A percentile compares a stretch with the other conserved stretches of the same genome.
phyloP scores from a whole-genome alignment of 2,888 invertebrate genomes.

The Esperia sulphurella region DNA sequence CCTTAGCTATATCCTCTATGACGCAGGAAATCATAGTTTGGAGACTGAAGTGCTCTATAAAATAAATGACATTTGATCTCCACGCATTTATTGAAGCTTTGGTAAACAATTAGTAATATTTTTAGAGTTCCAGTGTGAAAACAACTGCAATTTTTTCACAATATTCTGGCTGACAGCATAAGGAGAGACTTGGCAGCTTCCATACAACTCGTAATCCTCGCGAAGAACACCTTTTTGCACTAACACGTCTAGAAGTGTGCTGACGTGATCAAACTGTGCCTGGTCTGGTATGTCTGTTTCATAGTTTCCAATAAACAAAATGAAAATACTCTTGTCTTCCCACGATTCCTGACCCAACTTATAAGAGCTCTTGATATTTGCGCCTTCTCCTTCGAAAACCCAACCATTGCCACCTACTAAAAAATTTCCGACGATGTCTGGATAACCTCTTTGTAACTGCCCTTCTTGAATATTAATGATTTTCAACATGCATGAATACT shows the following conservation, averaged over 20 bases:
- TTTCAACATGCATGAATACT: conserved; percentile 40
- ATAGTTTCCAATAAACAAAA: conserved; percentile 65
- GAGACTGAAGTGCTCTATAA: too few species aligned
- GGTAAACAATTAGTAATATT: too few species aligned
- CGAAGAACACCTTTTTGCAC: conserved; percentile 35
- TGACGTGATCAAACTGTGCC: conserved; percentile 46
- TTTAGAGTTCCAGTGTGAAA: too few species aligned
- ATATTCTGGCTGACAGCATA: conserved; percentile 10
- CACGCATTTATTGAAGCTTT: too few species aligned
- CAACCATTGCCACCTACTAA: conserved; percentile 54
- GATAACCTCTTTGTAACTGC: conserved; percentile 38
- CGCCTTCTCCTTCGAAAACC: conserved; percentile 62
- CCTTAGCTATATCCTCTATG: too few species aligned
- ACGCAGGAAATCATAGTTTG: too few species aligned
- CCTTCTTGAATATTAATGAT: conserved; percentile 44
- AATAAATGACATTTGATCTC: too few species aligned
- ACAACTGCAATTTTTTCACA: too few species aligned
- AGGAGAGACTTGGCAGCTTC: conserved; percentile 49
- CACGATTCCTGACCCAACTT: conserved; percentile 42
- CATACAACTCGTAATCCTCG: conserved; percentile 41
- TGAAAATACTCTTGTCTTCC: conserved; percentile 44
- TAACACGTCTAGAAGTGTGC: conserved; percentile 38
- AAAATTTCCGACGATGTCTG: conserved; percentile 62
- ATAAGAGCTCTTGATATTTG: conserved; percentile 52
- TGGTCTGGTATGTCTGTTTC: conserved; percentile 24